Evolutionary conservation across 2,113 vertebrate genomes (phyloP).

Genomic region (Neotragus pygmaeus): DNA sequence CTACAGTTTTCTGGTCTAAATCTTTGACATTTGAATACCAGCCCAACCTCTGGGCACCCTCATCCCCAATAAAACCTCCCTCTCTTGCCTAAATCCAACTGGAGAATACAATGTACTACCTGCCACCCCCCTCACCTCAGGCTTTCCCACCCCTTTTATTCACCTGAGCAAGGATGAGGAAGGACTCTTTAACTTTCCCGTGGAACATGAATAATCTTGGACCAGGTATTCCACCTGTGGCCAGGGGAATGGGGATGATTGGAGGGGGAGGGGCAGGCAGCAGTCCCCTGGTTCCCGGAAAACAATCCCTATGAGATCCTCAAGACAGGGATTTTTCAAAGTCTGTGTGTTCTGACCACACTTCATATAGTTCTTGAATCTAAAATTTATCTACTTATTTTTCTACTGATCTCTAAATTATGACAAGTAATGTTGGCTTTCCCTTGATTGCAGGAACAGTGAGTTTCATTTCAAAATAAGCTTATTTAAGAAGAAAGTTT

Average conservation of each 20-base stretch:
- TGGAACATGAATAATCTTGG: neutral
- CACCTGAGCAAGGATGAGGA: neutral
- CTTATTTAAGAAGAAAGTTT: neutral
- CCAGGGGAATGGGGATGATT: neutral
- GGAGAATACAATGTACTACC: neutral
- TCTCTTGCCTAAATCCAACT: neutral
- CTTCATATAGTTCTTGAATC: neutral
- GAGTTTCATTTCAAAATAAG: neutral
- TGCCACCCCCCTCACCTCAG: rapidly evolving
- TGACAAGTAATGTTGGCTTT: neutral
- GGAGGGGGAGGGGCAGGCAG: neutral
- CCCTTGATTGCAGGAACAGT: neutral
- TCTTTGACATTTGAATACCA: neutral
- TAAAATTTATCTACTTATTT: neutral
- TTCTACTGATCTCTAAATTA: neutral
- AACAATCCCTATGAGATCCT: neutral
- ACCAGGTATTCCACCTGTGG: neutral
- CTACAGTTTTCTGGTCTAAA: neutral
- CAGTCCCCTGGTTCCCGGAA: neutral
- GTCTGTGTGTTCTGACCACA: neutral
- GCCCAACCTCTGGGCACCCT: neutral
- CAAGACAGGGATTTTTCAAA: neutral
- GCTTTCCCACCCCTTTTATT: neutral
- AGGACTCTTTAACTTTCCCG: neutral
- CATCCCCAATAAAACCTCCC: neutral